These are phyloP conservation scores for Agrochola lota DNA, from an alignment of 2,888 invertebrate species.

Conservation along the genomic window DNA sequence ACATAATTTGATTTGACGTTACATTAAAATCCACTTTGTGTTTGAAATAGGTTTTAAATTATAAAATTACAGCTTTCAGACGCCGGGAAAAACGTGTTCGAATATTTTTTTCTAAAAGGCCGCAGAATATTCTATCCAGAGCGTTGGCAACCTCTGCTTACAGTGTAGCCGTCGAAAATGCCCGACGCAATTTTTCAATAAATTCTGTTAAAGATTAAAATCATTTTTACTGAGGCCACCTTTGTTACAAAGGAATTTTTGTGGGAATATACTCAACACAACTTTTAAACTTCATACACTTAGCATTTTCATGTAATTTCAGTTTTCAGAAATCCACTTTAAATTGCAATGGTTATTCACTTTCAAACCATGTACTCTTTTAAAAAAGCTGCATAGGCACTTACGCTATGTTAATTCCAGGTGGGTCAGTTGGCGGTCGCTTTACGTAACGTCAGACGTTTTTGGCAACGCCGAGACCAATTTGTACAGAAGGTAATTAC, in stretches of 20 bases:
- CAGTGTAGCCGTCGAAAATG: constrained; percentile 72
- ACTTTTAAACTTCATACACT: constrained; percentile 17
- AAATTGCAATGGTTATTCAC: neutral
- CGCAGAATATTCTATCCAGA: constrained; percentile 73
- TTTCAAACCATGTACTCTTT: neutral
- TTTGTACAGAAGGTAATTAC: constrained; percentile 19
- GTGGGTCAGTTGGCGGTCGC: neutral
- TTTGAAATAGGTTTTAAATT: constrained; percentile 38
- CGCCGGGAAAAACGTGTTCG: constrained; percentile 17
- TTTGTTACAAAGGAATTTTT: constrained; percentile 61
- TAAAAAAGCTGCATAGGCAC: neutral
- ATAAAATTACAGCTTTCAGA: constrained; percentile 34
- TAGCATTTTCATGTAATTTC: constrained; percentile 2
- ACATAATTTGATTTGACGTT: constrained; percentile 40
- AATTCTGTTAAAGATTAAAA: constrained; percentile 71
- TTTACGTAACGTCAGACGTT: constrained; percentile 4
- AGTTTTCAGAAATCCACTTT: neutral
- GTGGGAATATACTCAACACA: constrained; percentile 24
- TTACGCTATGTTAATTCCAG: constrained; percentile 13
- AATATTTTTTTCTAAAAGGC: constrained; percentile 61
- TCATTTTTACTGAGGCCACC: constrained; percentile 64
- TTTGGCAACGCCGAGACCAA: constrained; percentile 24
- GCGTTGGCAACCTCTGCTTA: constrained; percentile 74
- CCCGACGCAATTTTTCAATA: constrained; percentile 75
- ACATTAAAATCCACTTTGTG: constrained; percentile 51